Evolutionary conservation across 2,113 vertebrate species (phyloP).

Genomic region (Anolis sagrei): DNA sequence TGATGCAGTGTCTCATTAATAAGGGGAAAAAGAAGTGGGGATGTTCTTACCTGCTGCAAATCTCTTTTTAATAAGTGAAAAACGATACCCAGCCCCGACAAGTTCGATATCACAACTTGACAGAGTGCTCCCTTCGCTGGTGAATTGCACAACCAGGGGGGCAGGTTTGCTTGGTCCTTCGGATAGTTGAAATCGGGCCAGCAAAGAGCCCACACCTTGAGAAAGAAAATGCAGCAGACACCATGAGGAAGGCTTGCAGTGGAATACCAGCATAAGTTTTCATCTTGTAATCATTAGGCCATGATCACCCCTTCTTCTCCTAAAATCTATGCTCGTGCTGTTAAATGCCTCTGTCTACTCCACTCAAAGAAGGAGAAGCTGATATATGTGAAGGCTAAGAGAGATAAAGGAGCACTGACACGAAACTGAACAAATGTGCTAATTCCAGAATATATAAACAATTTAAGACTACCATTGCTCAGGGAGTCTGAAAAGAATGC

Average conservation of each 20-base stretch:
- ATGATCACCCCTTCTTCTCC: not conserved
- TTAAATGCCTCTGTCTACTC: not conserved
- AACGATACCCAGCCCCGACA: slow-evolving; percentile 92
- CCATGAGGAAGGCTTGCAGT: not conserved
- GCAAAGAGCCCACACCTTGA: slow-evolving; percentile 91
- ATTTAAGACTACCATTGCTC: not conserved
- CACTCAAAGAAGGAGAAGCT: not conserved
- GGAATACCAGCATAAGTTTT: not conserved
- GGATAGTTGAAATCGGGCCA: slow-evolving; percentile 92
- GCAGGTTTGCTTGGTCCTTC: slow-evolving; percentile 94
- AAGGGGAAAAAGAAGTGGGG: not conserved
- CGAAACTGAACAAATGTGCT: not conserved
- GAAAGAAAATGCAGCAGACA: not conserved
- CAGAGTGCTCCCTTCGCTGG: slow-evolving; percentile 95
- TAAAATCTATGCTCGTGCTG: not conserved
- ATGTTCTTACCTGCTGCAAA: slow-evolving; percentile 91
- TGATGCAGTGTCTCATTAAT: not conserved
- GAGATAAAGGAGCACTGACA: not conserved
- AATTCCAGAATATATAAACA: not conserved
- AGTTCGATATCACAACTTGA: slow-evolving; percentile 96
- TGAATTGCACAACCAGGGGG: slow-evolving; percentile 94
- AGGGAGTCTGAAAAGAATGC: not conserved
- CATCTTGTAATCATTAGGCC: not conserved
- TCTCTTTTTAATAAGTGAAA: slow-evolving; percentile 97
- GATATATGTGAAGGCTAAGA: too few species aligned